Conservation (phyloP, 2,113 vertebrate genomes). For the Oncorhynchus masou region DNA sequence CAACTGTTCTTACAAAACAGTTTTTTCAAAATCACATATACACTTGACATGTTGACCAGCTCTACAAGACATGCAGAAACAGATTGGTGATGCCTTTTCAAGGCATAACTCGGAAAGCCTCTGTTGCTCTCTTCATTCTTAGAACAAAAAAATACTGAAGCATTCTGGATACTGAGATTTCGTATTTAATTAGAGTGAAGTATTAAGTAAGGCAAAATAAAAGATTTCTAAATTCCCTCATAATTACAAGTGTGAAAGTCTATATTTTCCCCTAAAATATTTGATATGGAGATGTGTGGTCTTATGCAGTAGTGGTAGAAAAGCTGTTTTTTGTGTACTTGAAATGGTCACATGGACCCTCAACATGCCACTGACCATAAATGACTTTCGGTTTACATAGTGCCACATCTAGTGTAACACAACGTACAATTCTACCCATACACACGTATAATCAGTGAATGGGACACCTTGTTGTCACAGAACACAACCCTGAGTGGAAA, state of each 20-base stretch:
- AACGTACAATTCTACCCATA: too few relatives aligned
- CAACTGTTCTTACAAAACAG: constrained; percentile 41
- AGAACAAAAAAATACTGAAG: background rate
- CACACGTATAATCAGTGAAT: background rate
- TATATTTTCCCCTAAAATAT: background rate
- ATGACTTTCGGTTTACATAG: background rate
- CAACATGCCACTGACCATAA: background rate
- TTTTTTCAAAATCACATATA: constrained; percentile 12
- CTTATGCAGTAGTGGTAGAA: background rate
- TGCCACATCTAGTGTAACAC: background rate
- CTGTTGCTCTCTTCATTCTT: background rate
- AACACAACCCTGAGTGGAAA: background rate
- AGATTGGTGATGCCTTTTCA: constrained; percentile 8
- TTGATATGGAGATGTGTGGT: background rate
- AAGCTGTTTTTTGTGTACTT: background rate
- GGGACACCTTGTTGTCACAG: background rate
- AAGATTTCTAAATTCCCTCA: background rate
- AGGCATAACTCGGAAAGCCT: background rate
- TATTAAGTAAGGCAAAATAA: background rate
- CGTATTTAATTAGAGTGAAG: background rate
- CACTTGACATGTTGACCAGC: background rate
- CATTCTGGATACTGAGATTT: background rate
- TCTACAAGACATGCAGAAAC: background rate
- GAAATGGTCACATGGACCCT: background rate
- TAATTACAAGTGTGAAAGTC: background rate